Evolutionary conservation across 2,797 vertebrate genomes (phyloP).

Genomic region (Mallotus villosus): DNA sequence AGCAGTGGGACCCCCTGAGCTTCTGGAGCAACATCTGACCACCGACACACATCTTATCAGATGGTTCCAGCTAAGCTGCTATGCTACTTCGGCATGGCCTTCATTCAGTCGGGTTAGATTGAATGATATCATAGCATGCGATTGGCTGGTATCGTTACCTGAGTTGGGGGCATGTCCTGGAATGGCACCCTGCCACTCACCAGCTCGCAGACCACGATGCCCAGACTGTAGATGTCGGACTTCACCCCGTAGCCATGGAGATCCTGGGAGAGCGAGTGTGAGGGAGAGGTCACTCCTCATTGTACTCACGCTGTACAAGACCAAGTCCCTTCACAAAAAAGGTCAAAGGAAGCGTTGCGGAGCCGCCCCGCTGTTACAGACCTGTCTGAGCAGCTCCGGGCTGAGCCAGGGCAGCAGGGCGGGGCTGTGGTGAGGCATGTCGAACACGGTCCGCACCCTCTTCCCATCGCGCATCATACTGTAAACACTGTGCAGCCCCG

Average conservation of each 20-base stretch:
- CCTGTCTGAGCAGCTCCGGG: constrained; percentile 96
- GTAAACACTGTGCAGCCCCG: constrained; percentile 90
- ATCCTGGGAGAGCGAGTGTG: constrained; percentile 74
- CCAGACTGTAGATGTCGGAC: constrained; percentile 98
- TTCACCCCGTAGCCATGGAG: constrained; percentile 95
- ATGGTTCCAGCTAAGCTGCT: not conserved
- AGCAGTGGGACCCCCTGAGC: constrained; percentile 87
- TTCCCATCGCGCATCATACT: constrained; percentile 92
- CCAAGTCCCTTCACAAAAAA: not conserved
- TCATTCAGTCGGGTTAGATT: too few relatives aligned
- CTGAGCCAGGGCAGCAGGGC: constrained; percentile 96
- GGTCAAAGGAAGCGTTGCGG: not conserved
- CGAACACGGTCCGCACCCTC: constrained; percentile 85
- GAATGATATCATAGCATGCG: too few relatives aligned
- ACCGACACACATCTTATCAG: constrained; percentile 7
- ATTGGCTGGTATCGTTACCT: constrained; percentile 75
- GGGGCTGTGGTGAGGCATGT: constrained; percentile 93
- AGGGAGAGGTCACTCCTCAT: not conserved
- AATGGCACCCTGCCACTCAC: constrained; percentile 94
- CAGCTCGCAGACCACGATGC: constrained; percentile 94
- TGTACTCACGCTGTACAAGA: too few relatives aligned
- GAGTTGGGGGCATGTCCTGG: constrained; percentile 92
- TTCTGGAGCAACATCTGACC: constrained; percentile 95
- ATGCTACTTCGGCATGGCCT: not conserved
- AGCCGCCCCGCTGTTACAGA: constrained; percentile 54